Conservation (phyloP, 2,113 vertebrate species). For the Sturnus vulgaris region DNA sequence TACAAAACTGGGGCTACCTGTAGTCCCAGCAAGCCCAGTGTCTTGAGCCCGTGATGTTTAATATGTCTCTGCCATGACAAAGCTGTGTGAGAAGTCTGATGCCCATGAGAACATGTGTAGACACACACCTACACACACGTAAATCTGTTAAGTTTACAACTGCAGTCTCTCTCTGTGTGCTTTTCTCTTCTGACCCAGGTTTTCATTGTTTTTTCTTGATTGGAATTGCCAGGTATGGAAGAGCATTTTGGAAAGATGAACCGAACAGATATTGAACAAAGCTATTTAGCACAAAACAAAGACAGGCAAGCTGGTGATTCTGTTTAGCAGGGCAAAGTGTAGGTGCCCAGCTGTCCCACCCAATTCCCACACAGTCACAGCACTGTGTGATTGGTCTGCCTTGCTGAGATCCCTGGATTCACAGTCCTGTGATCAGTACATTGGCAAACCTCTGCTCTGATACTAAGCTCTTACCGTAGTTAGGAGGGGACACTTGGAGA, state of each 20-base stretch:
- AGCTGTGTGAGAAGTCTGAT: background rate
- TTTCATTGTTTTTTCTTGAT: background rate
- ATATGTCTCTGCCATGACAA: background rate
- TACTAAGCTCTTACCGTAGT: background rate
- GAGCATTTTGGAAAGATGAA: background rate
- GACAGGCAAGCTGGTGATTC: background rate
- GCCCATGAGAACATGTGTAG: rapidly evolving
- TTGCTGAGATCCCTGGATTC: background rate
- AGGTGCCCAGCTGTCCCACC: background rate
- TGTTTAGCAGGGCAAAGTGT: background rate
- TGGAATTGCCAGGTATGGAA: background rate
- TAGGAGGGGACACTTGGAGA: background rate
- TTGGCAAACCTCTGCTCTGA: background rate
- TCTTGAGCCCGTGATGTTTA: background rate
- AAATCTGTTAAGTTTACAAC: background rate
- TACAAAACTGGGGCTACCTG: background rate
- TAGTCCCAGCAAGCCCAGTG: background rate
- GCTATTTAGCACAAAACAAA: background rate
- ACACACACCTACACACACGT: rapidly evolving
- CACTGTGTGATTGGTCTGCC: rapidly evolving
- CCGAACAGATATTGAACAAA: background rate
- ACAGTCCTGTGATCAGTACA: background rate
- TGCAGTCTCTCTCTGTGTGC: background rate
- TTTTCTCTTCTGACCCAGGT: background rate
- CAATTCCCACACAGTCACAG: background rate